Evolutionary conservation across 2,113 vertebrate genomes (phyloP).

Genomic region (Sapayoa aenigma): DNA sequence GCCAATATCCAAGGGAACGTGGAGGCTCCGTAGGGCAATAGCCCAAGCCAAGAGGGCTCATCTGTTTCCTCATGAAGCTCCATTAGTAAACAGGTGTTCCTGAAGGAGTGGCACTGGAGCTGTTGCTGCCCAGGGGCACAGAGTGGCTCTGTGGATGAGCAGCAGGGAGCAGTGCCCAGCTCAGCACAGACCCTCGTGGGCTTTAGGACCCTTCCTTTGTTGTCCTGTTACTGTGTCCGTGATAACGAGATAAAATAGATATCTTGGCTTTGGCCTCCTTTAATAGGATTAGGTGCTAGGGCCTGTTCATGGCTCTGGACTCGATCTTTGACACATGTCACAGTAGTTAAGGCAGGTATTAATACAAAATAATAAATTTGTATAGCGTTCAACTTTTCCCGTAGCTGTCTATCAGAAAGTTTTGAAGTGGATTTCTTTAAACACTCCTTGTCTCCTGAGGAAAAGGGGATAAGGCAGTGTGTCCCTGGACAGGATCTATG

Average conservation of each 20-base stretch:
- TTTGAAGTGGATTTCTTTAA: constrained; percentile 84
- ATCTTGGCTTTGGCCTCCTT: neutral
- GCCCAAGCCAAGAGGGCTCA: neutral
- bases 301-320: constrained; percentile 29
- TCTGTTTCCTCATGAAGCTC: rapidly evolving
- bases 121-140: neutral
- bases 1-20: rapidly evolving
- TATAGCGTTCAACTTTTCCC: constrained; percentile 71
- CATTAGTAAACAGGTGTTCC: rapidly evolving
- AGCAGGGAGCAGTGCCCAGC: neutral
- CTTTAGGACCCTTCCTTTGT: neutral
- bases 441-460: constrained; percentile 80
- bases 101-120: neutral
- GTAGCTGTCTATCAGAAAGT: constrained; percentile 78
- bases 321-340: constrained; percentile 59
- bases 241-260: neutral
- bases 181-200: neutral
- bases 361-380: constrained; percentile 70
- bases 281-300: neutral
- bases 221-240: neutral
- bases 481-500: constrained; percentile 86
- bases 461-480: constrained; percentile 79
- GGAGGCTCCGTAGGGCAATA: rapidly evolving
- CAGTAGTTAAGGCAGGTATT: constrained; percentile 60
- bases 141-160: neutral